phyloP scores from a whole-genome alignment of 2,888 invertebrate species.

The Pristionchus fissidentatus region DNA sequence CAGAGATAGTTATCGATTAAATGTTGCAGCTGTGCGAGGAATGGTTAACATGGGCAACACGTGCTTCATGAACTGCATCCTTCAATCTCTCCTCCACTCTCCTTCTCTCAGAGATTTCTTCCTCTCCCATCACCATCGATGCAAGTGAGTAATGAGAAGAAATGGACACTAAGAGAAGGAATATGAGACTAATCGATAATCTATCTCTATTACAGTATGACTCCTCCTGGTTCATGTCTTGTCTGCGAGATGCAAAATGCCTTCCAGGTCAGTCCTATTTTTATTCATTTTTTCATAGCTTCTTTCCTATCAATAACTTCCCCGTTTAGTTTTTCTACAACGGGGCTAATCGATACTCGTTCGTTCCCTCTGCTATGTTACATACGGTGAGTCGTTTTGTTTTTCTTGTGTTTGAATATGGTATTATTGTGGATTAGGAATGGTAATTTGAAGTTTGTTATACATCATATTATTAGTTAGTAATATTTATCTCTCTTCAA shows the following conservation, averaged over 20 bases:
- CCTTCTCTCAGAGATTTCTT: slow-evolving; percentile 95
- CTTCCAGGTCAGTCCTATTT: slow-evolving; percentile 83
- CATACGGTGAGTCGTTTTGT: slow-evolving; percentile 6
- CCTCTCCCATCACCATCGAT: slow-evolving; percentile 91
- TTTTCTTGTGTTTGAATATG: neutral
- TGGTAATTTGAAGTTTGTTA: too few relatives aligned
- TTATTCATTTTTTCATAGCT: neutral
- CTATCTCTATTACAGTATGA: neutral
- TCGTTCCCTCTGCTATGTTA: slow-evolving; percentile 30
- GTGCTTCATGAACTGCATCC: slow-evolving; percentile 97
- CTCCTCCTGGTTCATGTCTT: slow-evolving; percentile 79
- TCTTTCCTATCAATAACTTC: neutral
- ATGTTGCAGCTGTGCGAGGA: slow-evolving; percentile 84
- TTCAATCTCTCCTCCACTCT: slow-evolving; percentile 89
- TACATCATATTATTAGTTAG: too few relatives aligned
- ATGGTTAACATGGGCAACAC: slow-evolving; percentile 95
- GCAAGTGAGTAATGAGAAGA: slow-evolving; percentile 79
- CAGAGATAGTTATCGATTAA: neutral
- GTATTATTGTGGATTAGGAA: too few relatives aligned
- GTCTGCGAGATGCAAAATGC: slow-evolving; percentile 95
- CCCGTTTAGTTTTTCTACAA: slow-evolving; percentile 61
- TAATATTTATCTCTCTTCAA: neutral
- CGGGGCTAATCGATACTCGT: slow-evolving; percentile 44
- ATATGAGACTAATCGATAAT: too few relatives aligned
- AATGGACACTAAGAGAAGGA: too few relatives aligned